These are phyloP conservation scores for Schizotus pectinicornis DNA, from an alignment of 2,888 invertebrate genomes.

Conservation along the genomic window DNA sequence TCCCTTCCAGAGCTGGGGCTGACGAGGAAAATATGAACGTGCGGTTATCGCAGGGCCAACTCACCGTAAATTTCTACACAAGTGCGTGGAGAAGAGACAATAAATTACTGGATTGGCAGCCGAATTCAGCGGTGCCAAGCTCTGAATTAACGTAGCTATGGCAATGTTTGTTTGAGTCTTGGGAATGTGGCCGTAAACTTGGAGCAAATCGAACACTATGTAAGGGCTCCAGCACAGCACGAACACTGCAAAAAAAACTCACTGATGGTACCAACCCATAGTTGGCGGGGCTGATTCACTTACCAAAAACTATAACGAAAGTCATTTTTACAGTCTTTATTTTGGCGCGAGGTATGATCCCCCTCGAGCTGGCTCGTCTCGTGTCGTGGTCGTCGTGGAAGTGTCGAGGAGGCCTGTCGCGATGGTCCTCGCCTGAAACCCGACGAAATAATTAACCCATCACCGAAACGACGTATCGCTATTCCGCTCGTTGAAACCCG, in stretches of 20 bases:
- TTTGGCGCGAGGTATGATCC: conserved; percentile 93
- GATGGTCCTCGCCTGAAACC: conserved; percentile 49
- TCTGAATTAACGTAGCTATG: conserved; percentile 92
- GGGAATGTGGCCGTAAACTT: conserved; percentile 87
- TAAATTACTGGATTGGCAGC: conserved; percentile 96
- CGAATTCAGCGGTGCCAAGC: conserved; percentile 90
- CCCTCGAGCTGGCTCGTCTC: conserved; percentile 86
- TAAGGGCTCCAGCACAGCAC: conserved; percentile 96
- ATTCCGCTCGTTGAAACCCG: neutral
- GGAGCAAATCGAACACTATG: conserved; percentile 89
- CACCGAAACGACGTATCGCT: neutral
- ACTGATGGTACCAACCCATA: neutral
- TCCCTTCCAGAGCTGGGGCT: neutral
- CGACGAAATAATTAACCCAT: conserved; percentile 1
- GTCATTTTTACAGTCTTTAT: conserved; percentile 98
- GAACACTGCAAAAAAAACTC: conserved; percentile 72
- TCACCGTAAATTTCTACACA: conserved; percentile 86
- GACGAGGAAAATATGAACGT: conserved; percentile 7
- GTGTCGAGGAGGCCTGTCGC: conserved; percentile 46
- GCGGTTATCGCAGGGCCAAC: conserved; percentile 23
- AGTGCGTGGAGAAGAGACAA: conserved; percentile 91
- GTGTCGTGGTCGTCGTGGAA: conserved; percentile 59
- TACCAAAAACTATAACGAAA: conserved; percentile 92
- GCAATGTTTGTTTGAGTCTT: conserved; percentile 82
- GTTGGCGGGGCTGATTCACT: conserved; percentile 53